Conservation (phyloP, 1,140 invertebrate genomes). For the Ceratosolen fusciceps region DNA sequence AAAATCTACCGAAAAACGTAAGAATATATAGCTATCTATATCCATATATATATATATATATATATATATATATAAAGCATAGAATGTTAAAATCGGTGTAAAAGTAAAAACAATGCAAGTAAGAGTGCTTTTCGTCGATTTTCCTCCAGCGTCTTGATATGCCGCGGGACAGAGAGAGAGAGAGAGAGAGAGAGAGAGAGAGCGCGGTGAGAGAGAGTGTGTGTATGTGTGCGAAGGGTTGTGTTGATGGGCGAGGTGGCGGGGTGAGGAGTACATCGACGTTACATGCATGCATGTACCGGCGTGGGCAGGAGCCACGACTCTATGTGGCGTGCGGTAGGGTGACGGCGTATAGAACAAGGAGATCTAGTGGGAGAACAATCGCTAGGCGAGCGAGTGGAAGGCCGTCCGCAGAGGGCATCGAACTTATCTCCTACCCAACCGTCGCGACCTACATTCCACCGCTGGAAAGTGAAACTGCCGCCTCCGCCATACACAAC, state of each 20-base stretch:
- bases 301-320: slow-evolving; percentile 1
- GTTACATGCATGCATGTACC: not conserved
- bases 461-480: slow-evolving; percentile 72
- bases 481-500: slow-evolving; percentile 55
- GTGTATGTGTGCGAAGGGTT: too few species aligned
- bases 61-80: too few species aligned
- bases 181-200: too few species aligned
- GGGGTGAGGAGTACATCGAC: not conserved
- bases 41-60: too few species aligned
- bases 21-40: too few species aligned
- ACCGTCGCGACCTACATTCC: slow-evolving; percentile 71
- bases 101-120: slow-evolving; percentile 6
- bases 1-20: too few species aligned
- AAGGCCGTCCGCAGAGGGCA: slow-evolving; percentile 70
- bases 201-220: too few species aligned
- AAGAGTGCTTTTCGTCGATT: not conserved
- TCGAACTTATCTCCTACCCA: slow-evolving; percentile 72
- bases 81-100: not conserved
- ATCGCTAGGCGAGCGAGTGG: slow-evolving; percentile 67
- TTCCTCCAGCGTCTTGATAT: not conserved
- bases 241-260: too few species aligned
- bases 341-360: not conserved
- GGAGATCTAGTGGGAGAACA: slow-evolving; percentile 51
- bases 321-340: not conserved
- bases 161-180: too few species aligned